Conservation (phyloP, 1,140 invertebrate species). For the Chironomus tepperi region DNA sequence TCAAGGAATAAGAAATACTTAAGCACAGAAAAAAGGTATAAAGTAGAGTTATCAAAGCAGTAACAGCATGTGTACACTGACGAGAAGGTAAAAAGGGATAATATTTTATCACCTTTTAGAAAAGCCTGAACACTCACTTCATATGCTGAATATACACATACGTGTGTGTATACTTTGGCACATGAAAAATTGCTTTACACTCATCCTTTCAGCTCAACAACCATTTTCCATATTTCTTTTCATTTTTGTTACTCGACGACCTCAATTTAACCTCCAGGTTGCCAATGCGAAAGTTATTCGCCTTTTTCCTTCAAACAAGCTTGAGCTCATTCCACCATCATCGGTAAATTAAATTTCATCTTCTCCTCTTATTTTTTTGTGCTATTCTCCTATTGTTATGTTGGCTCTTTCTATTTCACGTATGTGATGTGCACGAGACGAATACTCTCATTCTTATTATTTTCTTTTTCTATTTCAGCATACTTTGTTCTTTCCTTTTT, state of each 20-base stretch:
- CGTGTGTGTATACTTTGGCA: background rate
- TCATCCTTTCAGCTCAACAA: background rate
- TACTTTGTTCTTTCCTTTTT: too few relatives aligned
- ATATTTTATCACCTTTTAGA: slow-evolving; percentile 5
- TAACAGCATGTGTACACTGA: slow-evolving; percentile 4
- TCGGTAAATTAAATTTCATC: slow-evolving; percentile 6
- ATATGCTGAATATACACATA: background rate
- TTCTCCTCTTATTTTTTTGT: background rate
- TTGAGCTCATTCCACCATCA: background rate
- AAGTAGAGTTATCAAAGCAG: background rate
- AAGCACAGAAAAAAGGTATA: background rate
- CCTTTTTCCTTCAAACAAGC: background rate
- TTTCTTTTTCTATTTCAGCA: background rate
- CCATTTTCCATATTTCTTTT: background rate
- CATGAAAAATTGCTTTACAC: background rate
- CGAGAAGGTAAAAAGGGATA: background rate
- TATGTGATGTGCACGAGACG: background rate
- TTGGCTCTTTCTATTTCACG: background rate
- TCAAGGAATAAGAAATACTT: too few relatives aligned
- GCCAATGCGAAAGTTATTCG: background rate
- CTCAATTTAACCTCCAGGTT: background rate
- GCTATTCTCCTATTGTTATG: background rate
- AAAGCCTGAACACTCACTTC: background rate
- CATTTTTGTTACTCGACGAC: background rate
- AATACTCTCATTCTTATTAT: background rate